These are phyloP conservation scores for Peromyscus aztecus DNA, from an alignment of 2,797 vertebrate species.

Conservation along the genomic window DNA sequence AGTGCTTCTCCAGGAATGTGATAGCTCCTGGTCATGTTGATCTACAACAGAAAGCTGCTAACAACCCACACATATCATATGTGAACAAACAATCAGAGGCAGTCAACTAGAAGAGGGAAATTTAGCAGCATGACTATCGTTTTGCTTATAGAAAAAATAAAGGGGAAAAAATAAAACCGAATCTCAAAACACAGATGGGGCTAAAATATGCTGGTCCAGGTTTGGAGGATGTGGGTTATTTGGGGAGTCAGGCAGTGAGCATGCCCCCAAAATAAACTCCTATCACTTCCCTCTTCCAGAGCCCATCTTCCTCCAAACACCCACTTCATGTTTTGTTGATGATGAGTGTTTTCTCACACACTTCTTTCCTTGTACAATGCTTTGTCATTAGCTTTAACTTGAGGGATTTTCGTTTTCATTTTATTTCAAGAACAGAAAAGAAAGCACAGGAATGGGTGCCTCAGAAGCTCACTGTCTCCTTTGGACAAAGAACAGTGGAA, in stretches of 20 bases:
- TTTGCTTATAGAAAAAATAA: conserved; percentile 48
- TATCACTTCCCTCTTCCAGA: background rate
- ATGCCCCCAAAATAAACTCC: background rate
- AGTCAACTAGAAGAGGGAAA: conserved; percentile 68
- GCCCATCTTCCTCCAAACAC: background rate
- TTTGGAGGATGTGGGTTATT: background rate
- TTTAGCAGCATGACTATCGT: conserved; percentile 70
- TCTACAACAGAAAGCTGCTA: background rate
- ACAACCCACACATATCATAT: background rate
- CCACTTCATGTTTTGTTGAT: background rate
- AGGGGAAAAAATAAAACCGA: conserved; percentile 25
- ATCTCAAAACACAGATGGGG: conserved; percentile 1
- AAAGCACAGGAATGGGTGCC: background rate
- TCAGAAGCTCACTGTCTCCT: background rate
- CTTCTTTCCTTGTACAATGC: background rate
- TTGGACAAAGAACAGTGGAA: background rate
- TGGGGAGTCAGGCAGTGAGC: background rate
- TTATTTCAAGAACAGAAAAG: conserved; percentile 18
- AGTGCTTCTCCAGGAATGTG: background rate
- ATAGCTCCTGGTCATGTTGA: background rate
- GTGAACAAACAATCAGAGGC: conserved; percentile 53
- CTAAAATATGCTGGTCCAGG: background rate
- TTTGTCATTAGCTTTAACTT: background rate
- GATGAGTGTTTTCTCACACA: background rate
- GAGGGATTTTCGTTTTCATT: background rate